phyloP scores from a whole-genome alignment of 2,113 vertebrate species.

The Loxodonta africana region DNA sequence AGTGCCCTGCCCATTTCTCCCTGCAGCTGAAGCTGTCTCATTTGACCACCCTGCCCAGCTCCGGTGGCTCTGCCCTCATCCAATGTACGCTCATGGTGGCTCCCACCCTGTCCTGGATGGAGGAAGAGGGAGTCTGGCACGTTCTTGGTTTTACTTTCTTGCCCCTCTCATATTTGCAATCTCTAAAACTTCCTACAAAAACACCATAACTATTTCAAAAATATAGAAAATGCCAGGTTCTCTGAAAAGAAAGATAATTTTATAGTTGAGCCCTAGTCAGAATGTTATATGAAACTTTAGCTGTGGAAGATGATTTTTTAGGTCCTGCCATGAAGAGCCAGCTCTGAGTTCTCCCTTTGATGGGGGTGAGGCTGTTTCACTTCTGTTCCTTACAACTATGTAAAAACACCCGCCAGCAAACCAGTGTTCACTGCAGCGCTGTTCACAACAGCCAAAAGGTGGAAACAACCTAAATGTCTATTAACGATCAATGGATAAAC shows the following conservation, averaged over 20 bases:
- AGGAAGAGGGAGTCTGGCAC: no score
- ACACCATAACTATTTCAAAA: neutral
- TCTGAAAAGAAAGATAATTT: neutral
- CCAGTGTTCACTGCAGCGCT: no score
- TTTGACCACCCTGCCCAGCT: neutral
- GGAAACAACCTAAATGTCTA: neutral
- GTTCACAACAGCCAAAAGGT: neutral
- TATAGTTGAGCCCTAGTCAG: neutral
- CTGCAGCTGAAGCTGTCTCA: neutral
- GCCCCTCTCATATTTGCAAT: neutral
- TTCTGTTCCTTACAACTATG: neutral
- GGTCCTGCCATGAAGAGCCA: neutral
- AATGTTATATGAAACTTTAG: neutral
- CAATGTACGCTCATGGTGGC: no score
- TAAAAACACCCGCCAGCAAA: neutral
- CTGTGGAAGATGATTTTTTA: neutral
- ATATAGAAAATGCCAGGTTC: neutral
- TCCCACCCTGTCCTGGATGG: no score
- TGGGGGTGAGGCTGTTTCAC: neutral
- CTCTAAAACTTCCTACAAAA: neutral
- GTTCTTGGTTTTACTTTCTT: neutral
- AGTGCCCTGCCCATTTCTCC: no score
- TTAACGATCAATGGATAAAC: neutral
- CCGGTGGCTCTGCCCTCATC: no score
- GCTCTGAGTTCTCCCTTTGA: rapidly evolving